phyloP scores from a whole-genome alignment of 2,797 vertebrate species.

The Rhinogobio ventralis region DNA sequence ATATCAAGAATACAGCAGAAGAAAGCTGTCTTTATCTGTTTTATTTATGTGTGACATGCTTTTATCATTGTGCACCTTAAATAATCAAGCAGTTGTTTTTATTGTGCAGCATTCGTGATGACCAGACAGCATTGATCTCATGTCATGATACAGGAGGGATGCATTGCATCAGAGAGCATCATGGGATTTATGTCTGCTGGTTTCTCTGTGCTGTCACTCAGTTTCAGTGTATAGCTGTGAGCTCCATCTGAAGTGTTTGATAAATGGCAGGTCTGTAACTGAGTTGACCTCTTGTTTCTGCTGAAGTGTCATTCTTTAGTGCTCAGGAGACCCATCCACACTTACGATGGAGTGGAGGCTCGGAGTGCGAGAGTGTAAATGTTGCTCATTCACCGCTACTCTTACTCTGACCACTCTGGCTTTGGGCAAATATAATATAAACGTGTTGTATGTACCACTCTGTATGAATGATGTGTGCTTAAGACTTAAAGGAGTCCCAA shows the following conservation, averaged over 20 bases:
- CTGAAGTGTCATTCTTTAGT: conserved; percentile 59
- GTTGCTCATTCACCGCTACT: conserved; percentile 26
- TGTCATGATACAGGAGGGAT: conserved; percentile 3
- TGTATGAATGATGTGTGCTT: neutral
- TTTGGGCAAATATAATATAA: conserved; percentile 1
- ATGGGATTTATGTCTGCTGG: conserved; percentile 22
- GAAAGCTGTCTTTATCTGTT: conserved; percentile 12
- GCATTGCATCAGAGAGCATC: conserved; percentile 31
- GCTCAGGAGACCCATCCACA: conserved; percentile 48
- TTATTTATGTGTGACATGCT: neutral
- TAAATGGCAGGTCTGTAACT: conserved; percentile 57
- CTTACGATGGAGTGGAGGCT: conserved; percentile 46
- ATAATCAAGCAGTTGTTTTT: conserved; percentile 19
- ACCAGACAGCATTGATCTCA: conserved; percentile 5
- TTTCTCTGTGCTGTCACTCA: conserved; percentile 46
- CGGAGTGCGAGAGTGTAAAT: conserved; percentile 45
- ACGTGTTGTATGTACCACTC: neutral
- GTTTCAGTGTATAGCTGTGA: conserved; percentile 22
- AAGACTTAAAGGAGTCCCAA: neutral
- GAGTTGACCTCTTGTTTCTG: conserved; percentile 56
- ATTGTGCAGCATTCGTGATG: neutral
- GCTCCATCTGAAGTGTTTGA: conserved; percentile 52
- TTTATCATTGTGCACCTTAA: conserved; percentile 6
- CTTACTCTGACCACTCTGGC: neutral
- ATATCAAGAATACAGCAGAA: conserved; percentile 59